Conservation (phyloP, 1,140 invertebrate species). For the Brachystomella parvula region DNA sequence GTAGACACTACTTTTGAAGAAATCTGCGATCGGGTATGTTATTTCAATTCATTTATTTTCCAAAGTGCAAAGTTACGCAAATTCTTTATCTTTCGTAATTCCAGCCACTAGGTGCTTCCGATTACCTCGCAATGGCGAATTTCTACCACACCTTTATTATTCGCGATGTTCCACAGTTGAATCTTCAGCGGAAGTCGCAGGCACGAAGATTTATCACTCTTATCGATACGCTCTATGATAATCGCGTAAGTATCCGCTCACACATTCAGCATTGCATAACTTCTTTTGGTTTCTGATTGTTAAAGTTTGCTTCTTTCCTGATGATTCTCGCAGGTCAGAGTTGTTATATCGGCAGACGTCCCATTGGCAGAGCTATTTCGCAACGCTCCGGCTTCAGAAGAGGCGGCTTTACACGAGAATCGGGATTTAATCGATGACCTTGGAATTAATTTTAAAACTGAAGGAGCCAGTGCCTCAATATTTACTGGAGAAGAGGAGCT, state of each 20-base stretch:
- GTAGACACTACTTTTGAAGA: conserved; percentile 83
- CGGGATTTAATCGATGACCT: conserved; percentile 90
- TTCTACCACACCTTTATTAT: conserved; percentile 93
- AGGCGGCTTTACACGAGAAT: conserved; percentile 56
- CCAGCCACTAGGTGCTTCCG: conserved; percentile 81
- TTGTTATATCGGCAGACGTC: conserved; percentile 70
- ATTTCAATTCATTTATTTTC: not conserved
- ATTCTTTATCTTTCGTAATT: conserved; percentile 38
- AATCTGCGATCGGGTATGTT: conserved; percentile 74
- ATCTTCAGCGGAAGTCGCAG: conserved; percentile 66
- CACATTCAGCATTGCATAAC: not conserved
- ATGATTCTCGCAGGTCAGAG: conserved; percentile 51
- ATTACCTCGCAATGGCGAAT: conserved; percentile 85
- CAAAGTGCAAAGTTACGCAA: not conserved
- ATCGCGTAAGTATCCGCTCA: conserved; percentile 60
- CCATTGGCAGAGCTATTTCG: conserved; percentile 68
- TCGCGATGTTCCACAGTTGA: conserved; percentile 76
- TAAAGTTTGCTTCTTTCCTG: not conserved
- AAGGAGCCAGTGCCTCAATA: conserved; percentile 66
- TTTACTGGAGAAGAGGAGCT: conserved; percentile 96
- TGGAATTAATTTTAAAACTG: conserved; percentile 56
- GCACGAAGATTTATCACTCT: conserved; percentile 90
- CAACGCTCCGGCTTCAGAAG: conserved; percentile 46
- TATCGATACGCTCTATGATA: conserved; percentile 95
- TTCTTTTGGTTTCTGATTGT: conserved; percentile 3